These are phyloP conservation scores for Marmota flaviventris DNA, from an alignment of 2,113 vertebrate genomes.

Conservation along the genomic window DNA sequence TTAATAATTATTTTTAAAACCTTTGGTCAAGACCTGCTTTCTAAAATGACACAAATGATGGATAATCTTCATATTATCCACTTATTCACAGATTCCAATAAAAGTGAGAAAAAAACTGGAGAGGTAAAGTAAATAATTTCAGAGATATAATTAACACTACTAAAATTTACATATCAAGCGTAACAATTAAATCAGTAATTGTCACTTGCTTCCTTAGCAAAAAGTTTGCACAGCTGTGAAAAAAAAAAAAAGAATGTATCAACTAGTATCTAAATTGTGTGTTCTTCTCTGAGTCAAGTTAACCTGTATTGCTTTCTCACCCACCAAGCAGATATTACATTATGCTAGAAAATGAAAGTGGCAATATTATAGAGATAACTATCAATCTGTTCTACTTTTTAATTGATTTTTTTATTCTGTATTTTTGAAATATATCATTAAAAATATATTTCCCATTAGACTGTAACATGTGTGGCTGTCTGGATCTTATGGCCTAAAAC, in stretches of 20 bases:
- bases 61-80: background rate
- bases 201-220: background rate
- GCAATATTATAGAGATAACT: background rate
- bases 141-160: background rate
- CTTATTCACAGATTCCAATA: background rate
- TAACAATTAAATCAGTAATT: background rate
- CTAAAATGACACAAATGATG: background rate
- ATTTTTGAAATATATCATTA: conserved; percentile 4
- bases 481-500: background rate
- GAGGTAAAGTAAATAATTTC: background rate
- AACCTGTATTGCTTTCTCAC: background rate
- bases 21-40: conserved; percentile 3
- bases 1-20: background rate
- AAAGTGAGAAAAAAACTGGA: background rate
- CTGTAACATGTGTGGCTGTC: background rate
- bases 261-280: background rate
- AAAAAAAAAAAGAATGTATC: background rate
- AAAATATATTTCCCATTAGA: background rate
- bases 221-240: background rate
- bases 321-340: background rate
- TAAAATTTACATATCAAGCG: background rate
- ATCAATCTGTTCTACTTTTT: background rate
- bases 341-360: background rate
- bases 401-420: background rate
- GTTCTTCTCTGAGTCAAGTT: background rate